Evolutionary conservation across 1,140 invertebrate genomes (phyloP), one percentile per base, ranked within the genome.

Genomic region (Adoxophyes honmai): DNA sequence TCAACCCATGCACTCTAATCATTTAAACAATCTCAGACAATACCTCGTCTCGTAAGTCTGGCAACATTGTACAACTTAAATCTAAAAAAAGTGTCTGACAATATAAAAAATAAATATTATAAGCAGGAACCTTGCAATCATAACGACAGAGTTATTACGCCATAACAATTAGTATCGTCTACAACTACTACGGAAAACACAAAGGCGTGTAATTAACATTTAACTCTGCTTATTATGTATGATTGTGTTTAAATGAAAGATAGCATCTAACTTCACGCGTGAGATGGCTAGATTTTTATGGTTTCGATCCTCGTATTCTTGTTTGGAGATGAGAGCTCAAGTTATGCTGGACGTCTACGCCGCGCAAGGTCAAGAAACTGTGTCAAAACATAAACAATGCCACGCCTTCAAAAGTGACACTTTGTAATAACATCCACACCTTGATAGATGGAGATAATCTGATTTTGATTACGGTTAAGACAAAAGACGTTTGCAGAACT

Each of bases 231-330:
- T 48, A 48, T 48, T 48, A 48, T 48, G 21, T 48, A 48, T 48
- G 42, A 48, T 48, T 48, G 42, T 48, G 42, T 48, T 48, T 21
- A 48, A 48, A 48, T 48, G 42, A 48, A 48, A 48, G 42, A 48
- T 48, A 48, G 42, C 42, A 48, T 48, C 42, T n/a, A 48, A 48
- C 42, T 48, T 48, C 6, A 48, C 21, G 42, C 21, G 14, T 48
- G 42, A 48, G 1, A 6, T 28, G 1, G 7, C 18, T 18, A 48
- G 3, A n/a, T 28, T 48, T 15, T 4, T n/a, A 21, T 28, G 42
- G 14, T 8, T n/a, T 2, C 18, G 18, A 6, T 4, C 9, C 7
- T 21, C 4, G 21, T 11, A 28, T 0, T 21, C 4, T 9, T n/a
- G 10, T 6, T 11, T 4, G 10, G 21, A 28, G 9, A 14, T 48